Evolutionary conservation across 2,888 invertebrate species (phyloP), one percentile per base, ranked within the genome.

Genomic region (Ctena decussata): DNA sequence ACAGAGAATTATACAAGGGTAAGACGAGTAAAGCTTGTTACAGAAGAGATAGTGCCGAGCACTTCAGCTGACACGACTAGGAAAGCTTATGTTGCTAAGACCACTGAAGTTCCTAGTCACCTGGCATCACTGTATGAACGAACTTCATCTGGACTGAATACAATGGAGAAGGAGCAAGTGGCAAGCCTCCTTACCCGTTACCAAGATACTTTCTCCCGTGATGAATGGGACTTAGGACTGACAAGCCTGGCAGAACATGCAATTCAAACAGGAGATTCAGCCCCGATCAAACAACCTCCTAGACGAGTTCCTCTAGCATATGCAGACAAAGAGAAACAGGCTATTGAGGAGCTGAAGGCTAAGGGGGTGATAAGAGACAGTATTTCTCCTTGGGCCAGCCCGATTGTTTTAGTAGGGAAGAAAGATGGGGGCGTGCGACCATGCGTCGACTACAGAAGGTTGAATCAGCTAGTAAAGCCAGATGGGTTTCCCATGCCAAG

Each of bases 361-460:
- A 49, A 53, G 32, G 74, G 74, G 30, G 74, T 74, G 3, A 30
- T 74, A 15, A 32, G 32, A 1, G 24, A 74, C 18, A 74, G 74
- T 21, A 49, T 24, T 18, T 32, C 32, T n/a, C 74, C 53, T 5
- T 74, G 74, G 74, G 53, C 49, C n/a, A 49, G 49, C 11, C 49
- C 49, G 8, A 46, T 74, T 35, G 74, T 74, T 12, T 30, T 70
- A n/a, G 74, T 74, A 21, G 49, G 32, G 21, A 74, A 53, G 35
- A 74, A 74, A 21, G 30, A 46, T 46, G 74, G 74, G 15, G n/a
- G 49, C 21, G 49, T 74, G 5, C 46, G 49, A 46, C 74, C 74
- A 49, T 74, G 74, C 18, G 74, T 74, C 2, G 74, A 74, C 53
- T 74, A 74, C 39, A 27, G 74, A 35, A 44, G 35, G 11, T 5